Evolutionary conservation across 2,888 invertebrate genomes (phyloP), one percentile per base, ranked within the genome.

Genomic region (Diaperis boleti): DNA sequence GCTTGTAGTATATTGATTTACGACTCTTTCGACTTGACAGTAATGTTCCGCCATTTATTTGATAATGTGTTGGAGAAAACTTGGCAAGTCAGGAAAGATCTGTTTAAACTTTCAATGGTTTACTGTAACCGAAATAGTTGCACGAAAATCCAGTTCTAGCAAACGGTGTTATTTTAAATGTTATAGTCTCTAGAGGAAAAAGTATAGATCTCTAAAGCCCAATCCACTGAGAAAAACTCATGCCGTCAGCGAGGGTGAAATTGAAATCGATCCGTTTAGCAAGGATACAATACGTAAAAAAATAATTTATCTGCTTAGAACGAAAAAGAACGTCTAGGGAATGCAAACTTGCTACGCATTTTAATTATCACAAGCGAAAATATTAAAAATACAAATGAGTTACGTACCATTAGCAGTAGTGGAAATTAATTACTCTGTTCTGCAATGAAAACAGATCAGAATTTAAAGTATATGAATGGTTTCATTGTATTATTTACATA

Each of bases 211-310:
- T 45, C 45, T 15, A 45, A 45, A 45, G 45, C 45, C 45, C 45
- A 18, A 45, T 26, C 45, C 45, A 45, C 45, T 14, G 45, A 45
- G 45, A 45, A 45, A 26, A 45, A 45, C 29, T 45, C 29, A 45
- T 29, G 45, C 45, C 45, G 45, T 45, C 45, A 45, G 45, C 45
- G 29, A 45, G 45, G 45, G 26, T 45, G 45, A 45, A 45, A 45
- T 45, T 45, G 45, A 45, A 45, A 45, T 45, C 45, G 45, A 45
- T 45, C 45, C 45, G 20, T 45, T 45, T 45, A 45, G 41, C 18
- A 18, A 7, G 45, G 45, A 26, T 26, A 45, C 45, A 45, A 45
- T 45, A 45, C 45, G 11, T 15, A 45, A 26, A 45, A 45, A 45
- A 45, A 45, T 42, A 45, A 45, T 45, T 45, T 26, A 45, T 13